Conservation (phyloP, 2,888 invertebrate genomes). For the Eupithecia pulchellata region DNA sequence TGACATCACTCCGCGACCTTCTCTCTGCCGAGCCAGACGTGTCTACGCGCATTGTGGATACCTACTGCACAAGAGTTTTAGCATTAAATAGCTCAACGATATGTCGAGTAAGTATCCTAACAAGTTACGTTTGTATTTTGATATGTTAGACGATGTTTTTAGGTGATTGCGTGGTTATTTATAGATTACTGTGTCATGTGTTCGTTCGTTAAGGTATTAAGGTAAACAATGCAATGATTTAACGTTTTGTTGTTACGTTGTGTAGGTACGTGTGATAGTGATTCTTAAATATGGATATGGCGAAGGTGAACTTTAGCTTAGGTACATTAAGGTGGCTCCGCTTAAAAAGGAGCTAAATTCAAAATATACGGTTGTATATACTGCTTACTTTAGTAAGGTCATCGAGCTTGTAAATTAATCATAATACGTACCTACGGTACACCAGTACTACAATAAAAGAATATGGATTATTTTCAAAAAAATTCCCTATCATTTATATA, state of each 20-base stretch:
- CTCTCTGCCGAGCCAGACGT: constrained; percentile 10
- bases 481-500: too few relatives aligned
- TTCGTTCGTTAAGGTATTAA: not conserved
- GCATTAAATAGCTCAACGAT: not conserved
- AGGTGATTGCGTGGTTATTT: constrained; percentile 13
- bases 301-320: not conserved
- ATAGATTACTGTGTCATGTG: constrained; percentile 19
- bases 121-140: not conserved
- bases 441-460: too few relatives aligned
- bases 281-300: not conserved
- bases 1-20: constrained; percentile 37
- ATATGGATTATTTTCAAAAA: too few relatives aligned
- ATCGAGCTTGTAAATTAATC: not conserved
- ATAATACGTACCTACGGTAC: not conserved
- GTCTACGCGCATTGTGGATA: not conserved
- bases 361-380: not conserved
- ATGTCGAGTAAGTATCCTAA: constrained; percentile 31
- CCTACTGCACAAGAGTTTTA: not conserved
- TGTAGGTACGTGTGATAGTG: not conserved
- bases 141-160: not conserved
- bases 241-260: not conserved
- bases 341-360: not conserved
- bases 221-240: constrained; percentile 8
- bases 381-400: not conserved
- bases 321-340: not conserved